Percentiles rank a stretch among this genome's conserved stretches.
phyloP scores from a whole-genome alignment of 2,797 vertebrate genomes.

The Chiroxiphia lanceolata region DNA sequence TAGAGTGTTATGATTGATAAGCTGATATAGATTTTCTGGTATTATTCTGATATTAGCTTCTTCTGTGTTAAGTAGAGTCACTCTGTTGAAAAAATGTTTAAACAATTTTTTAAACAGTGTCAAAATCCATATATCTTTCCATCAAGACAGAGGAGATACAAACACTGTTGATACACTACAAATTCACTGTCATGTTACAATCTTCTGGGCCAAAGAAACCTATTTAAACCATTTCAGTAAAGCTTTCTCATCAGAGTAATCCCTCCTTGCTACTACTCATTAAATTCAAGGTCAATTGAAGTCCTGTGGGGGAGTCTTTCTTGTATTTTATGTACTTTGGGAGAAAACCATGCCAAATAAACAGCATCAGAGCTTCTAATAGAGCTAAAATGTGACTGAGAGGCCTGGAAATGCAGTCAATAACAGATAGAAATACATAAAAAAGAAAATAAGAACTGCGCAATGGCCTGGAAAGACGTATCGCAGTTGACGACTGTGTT shows the following conservation, averaged over 20 bases:
- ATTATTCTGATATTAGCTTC: neutral
- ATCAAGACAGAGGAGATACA: neutral
- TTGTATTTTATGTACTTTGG: neutral
- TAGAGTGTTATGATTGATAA: neutral
- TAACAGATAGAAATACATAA: neutral
- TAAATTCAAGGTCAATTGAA: neutral
- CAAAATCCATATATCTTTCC: neutral
- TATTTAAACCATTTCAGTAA: neutral
- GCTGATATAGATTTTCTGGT: neutral
- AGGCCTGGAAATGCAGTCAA: neutral
- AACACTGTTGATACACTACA: neutral
- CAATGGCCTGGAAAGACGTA: neutral
- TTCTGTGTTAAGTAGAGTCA: neutral
- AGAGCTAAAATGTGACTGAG: neutral
- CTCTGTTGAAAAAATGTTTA: neutral
- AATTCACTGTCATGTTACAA: neutral
- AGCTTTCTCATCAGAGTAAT: neutral
- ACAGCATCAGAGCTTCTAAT: neutral
- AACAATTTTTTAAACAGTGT: neutral
- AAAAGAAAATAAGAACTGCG: neutral
- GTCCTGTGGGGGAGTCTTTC: neutral
- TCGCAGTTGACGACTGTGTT: neutral
- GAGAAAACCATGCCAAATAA: neutral
- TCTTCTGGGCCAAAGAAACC: neutral
- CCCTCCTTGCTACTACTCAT: neutral